A percentile compares a stretch with the other conserved stretches of the same genome.
Evolutionary conservation across 2,888 invertebrate species (phyloP).

Genomic region (Drosophila formosana): DNA sequence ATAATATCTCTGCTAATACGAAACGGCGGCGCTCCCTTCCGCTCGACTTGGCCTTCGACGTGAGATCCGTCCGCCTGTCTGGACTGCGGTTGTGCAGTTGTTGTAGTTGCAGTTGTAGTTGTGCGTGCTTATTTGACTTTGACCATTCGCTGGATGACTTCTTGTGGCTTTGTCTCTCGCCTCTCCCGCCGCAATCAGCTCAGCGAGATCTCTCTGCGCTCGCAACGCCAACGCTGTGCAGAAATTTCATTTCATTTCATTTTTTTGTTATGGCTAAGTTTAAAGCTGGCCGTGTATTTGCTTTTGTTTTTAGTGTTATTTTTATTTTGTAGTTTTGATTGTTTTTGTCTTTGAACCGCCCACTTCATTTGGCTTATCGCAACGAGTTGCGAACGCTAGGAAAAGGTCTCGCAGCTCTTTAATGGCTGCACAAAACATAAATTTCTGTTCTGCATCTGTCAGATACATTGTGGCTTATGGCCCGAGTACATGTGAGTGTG

Average conservation of each 20-base stretch:
- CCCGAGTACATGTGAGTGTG: background rate
- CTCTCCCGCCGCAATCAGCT: conserved; percentile 48
- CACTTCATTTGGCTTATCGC: conserved; percentile 74
- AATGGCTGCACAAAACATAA: conserved; percentile 73
- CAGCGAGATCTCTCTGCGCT: conserved; percentile 61
- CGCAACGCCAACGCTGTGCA: conserved; percentile 72
- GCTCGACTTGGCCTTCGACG: conserved; percentile 51
- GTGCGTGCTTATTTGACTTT: conserved; percentile 78
- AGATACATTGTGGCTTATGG: conserved; percentile 64
- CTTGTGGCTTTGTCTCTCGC: conserved; percentile 1
- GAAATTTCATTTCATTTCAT: conserved; percentile 37
- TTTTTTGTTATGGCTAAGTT: conserved; percentile 31
- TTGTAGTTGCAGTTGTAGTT: background rate
- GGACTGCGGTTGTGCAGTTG: background rate
- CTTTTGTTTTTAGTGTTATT: conserved; percentile 45
- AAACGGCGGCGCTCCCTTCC: conserved; percentile 64
- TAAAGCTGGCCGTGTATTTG: conserved; percentile 41
- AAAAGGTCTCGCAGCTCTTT: conserved; percentile 46
- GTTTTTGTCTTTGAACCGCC: conserved; percentile 62
- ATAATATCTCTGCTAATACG: conserved; percentile 71
- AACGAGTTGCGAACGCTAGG: conserved; percentile 23
- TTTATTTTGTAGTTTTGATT: conserved; percentile 42
- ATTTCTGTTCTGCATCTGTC: conserved; percentile 76
- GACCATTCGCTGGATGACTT: conserved; percentile 56
- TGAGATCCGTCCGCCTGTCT: conserved; percentile 22